Evolutionary conservation across 2,888 invertebrate genomes (phyloP).

Genomic region (Oeneis ivallda): DNA sequence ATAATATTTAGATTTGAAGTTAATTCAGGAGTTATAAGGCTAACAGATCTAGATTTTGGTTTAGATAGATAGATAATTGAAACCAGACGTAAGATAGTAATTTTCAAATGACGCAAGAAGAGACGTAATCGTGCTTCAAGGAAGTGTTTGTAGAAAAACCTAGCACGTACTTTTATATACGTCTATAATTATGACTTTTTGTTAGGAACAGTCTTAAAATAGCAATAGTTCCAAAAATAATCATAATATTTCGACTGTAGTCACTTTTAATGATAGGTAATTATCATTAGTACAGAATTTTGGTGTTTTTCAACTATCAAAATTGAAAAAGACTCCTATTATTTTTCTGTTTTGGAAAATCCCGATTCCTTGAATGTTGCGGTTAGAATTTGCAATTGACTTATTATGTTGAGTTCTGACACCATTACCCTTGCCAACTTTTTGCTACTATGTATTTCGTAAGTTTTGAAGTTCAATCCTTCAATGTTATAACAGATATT

Average conservation of each 20-base stretch:
- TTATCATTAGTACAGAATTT: constrained; percentile 6
- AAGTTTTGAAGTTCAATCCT: too few relatives aligned
- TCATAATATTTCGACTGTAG: not conserved
- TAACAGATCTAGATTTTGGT: not conserved
- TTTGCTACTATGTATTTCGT: too few relatives aligned
- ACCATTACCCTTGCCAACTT: not conserved
- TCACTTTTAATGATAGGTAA: constrained; percentile 10
- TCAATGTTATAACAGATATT: too few relatives aligned
- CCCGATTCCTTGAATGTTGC: not conserved
- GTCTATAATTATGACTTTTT: constrained; percentile 3
- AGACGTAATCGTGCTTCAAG: constrained; percentile 1
- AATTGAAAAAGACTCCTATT: not conserved
- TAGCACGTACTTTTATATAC: not conserved
- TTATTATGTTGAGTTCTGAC: not conserved
- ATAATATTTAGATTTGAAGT: too few relatives aligned
- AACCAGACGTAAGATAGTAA: not conserved
- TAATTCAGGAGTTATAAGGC: too few relatives aligned
- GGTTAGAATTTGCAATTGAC: not conserved
- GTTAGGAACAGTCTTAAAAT: not conserved
- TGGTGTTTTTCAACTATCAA: constrained; percentile 3
- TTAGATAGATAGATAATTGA: too few relatives aligned
- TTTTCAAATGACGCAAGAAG: not conserved
- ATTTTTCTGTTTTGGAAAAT: constrained; percentile 9
- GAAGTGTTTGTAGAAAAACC: constrained; percentile 3
- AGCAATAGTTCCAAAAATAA: constrained; percentile 3